phyloP scores from a whole-genome alignment of 2,797 vertebrate genomes.

The Glyptemys insculpta region DNA sequence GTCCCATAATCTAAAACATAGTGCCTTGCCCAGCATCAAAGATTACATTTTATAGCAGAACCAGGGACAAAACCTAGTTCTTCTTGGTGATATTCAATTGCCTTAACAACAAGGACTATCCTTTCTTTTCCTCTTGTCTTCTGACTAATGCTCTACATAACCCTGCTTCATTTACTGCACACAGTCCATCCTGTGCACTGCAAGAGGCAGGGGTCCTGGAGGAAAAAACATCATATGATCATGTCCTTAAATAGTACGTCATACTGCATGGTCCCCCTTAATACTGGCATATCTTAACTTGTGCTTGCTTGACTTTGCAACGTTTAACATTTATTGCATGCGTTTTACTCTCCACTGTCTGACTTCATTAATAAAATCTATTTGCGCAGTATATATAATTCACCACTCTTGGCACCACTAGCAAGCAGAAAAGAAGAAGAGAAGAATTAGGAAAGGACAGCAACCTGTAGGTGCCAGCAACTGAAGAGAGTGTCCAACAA shows the following conservation, averaged over 20 bases:
- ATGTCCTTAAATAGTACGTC: background rate
- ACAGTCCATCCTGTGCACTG: background rate
- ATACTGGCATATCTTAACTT: background rate
- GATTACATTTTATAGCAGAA: background rate
- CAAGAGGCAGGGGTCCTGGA: background rate
- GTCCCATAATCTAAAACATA: background rate
- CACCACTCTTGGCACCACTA: background rate
- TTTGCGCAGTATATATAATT: background rate
- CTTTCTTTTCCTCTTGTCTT: background rate
- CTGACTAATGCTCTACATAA: background rate
- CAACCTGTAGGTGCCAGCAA: background rate
- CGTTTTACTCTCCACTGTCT: background rate
- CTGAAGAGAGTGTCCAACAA: background rate
- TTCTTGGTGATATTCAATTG: background rate
- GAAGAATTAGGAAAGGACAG: background rate
- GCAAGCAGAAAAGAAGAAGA: background rate
- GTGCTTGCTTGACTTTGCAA: background rate
- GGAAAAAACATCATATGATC: background rate
- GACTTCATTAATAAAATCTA: background rate
- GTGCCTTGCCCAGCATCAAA: background rate
- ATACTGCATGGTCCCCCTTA: slow-evolving; percentile 3
- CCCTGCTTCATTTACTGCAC: background rate
- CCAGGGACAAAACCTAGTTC: background rate
- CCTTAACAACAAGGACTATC: background rate
- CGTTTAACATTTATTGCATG: background rate